Evolutionary conservation across 2,113 vertebrate species (phyloP).

Genomic region (Grantiella picta): DNA sequence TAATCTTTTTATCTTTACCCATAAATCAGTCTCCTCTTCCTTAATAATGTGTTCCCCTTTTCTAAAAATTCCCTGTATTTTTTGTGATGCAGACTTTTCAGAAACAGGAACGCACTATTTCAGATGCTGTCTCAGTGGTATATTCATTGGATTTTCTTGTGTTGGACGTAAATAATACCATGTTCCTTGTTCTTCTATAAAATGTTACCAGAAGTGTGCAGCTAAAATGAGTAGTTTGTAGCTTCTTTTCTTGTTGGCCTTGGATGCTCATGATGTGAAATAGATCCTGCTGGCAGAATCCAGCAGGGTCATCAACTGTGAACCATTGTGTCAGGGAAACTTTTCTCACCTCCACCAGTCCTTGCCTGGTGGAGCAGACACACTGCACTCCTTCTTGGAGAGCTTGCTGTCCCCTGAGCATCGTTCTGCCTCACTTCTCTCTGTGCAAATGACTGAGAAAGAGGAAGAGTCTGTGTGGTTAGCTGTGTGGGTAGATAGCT

Average conservation of each 20-base stretch:
- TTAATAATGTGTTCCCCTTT: neutral
- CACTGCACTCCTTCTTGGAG: neutral
- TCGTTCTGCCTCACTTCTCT: neutral
- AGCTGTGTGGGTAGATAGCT: neutral
- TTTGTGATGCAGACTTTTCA: neutral
- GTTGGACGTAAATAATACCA: neutral
- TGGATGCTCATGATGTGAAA: neutral
- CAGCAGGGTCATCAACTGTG: neutral
- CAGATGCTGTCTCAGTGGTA: neutral
- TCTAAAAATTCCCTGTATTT: neutral
- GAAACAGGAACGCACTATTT: neutral
- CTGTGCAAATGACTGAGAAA: neutral
- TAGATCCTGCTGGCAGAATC: neutral
- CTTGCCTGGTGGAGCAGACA: neutral
- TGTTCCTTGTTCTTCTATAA: neutral
- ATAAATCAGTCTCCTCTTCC: neutral
- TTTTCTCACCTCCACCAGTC: neutral
- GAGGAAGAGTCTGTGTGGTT: neutral
- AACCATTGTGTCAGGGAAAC: neutral
- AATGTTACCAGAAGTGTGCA: neutral
- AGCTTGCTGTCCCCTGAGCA: fast-evolving
- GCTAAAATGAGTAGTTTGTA: neutral
- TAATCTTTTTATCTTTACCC: neutral
- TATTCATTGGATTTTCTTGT: neutral
- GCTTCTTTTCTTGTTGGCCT: neutral